Evolutionary conservation across 1,140 invertebrate species (phyloP).

Genomic region (Drosophila bocqueti): DNA sequence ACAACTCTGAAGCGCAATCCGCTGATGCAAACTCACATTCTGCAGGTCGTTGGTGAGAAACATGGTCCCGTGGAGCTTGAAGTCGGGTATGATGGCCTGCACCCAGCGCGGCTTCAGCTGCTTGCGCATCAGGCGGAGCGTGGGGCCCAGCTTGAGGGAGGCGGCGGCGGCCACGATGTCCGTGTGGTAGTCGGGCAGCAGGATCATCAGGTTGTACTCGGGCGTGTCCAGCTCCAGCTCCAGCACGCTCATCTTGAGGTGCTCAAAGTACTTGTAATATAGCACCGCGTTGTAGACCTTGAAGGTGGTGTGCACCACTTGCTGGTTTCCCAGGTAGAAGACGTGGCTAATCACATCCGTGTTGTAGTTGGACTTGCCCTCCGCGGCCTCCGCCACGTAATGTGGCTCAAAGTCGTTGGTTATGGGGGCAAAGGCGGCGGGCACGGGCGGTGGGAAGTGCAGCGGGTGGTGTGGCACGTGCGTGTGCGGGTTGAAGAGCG

Average conservation of each 20-base stretch:
- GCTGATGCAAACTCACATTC: constrained; percentile 87
- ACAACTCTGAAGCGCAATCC: not conserved
- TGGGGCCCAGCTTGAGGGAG: constrained; percentile 85
- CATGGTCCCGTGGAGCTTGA: constrained; percentile 91
- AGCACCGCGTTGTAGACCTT: constrained; percentile 91
- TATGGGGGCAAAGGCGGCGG: constrained; percentile 60
- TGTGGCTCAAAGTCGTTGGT: constrained; percentile 75
- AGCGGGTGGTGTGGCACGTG: constrained; percentile 48
- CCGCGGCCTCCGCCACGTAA: constrained; percentile 40
- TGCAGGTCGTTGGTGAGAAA: constrained; percentile 91
- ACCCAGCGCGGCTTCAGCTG: constrained; percentile 89
- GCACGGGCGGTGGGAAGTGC: constrained; percentile 39
- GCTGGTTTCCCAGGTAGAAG: constrained; percentile 76
- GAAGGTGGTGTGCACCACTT: constrained; percentile 85
- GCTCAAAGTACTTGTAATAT: constrained; percentile 91
- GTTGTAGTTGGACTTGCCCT: constrained; percentile 76
- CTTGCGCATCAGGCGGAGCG: constrained; percentile 88
- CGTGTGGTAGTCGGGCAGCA: constrained; percentile 86
- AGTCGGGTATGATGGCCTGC: constrained; percentile 90
- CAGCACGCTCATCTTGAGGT: constrained; percentile 89
- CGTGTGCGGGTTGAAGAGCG: constrained; percentile 64
- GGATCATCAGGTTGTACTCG: constrained; percentile 88
- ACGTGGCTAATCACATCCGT: constrained; percentile 82
- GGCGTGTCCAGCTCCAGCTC: constrained; percentile 91
- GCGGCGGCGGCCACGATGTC: constrained; percentile 78